These are phyloP conservation scores for Vimba vimba DNA, from an alignment of 2,113 vertebrate genomes.

Conservation along the genomic window DNA sequence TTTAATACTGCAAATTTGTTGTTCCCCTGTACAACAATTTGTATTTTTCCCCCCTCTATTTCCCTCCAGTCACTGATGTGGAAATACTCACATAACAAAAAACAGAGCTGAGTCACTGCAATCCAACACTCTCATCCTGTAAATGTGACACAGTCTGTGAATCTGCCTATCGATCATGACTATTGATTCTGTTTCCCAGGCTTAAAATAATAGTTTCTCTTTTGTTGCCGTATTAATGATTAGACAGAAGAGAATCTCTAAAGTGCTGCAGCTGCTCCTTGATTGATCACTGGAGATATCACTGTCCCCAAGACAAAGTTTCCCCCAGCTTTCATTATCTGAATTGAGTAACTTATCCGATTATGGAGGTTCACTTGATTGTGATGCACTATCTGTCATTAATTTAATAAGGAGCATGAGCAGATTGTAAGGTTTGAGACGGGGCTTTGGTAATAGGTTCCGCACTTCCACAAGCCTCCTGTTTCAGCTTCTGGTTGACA, in stretches of 20 bases:
- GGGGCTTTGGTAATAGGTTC: conserved; percentile 40
- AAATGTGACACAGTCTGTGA: conserved; percentile 72
- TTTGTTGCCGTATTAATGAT: conserved; percentile 78
- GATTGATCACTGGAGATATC: conserved; percentile 83
- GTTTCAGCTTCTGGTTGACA: conserved; percentile 51
- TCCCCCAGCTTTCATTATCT: conserved; percentile 83
- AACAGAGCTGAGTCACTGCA: conserved; percentile 28
- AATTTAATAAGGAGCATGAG: conserved; percentile 60
- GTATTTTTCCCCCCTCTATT: not conserved
- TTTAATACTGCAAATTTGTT: not conserved
- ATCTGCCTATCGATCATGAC: conserved; percentile 80
- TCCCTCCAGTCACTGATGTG: conserved; percentile 8
- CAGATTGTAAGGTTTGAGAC: conserved; percentile 63
- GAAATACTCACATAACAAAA: conserved; percentile 25
- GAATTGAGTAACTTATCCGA: conserved; percentile 76
- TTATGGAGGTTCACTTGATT: conserved; percentile 64
- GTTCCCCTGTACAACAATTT: not conserved
- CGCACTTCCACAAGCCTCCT: conserved; percentile 34
- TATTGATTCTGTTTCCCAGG: conserved; percentile 78
- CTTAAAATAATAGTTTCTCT: conserved; percentile 82
- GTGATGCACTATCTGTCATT: conserved; percentile 56
- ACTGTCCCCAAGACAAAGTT: conserved; percentile 78
- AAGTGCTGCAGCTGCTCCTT: conserved; percentile 78
- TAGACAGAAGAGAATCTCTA: conserved; percentile 79
- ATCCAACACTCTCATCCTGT: conserved; percentile 36